Evolutionary conservation across 2,113 vertebrate genomes (phyloP).

Genomic region (Octodon degus): DNA sequence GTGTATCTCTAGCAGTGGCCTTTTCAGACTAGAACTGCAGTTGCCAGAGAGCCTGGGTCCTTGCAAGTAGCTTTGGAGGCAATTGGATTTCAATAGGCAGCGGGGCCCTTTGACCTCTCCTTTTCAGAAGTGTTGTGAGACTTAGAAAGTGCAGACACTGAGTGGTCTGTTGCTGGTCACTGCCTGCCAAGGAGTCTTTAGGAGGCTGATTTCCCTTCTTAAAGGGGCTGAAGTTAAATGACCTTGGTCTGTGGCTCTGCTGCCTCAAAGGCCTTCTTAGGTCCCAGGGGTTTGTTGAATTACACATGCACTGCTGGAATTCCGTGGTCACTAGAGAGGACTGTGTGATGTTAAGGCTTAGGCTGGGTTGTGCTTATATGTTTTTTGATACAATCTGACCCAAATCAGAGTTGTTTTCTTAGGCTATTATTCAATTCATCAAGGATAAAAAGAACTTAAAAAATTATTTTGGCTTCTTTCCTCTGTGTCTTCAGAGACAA

Average conservation of each 20-base stretch:
- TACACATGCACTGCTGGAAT: neutral
- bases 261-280: slow-evolving; percentile 68
- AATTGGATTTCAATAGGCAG: slow-evolving; percentile 90
- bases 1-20: slow-evolving; percentile 91
- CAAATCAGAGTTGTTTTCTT: slow-evolving; percentile 57
- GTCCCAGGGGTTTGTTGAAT: slow-evolving; percentile 41
- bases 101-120: slow-evolving; percentile 92
- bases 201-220: slow-evolving; percentile 75
- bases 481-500: neutral
- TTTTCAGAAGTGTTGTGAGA: slow-evolving; percentile 82
- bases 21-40: slow-evolving; percentile 89
- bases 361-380: neutral
- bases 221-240: slow-evolving; percentile 83
- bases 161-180: slow-evolving; percentile 81
- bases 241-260: slow-evolving; percentile 77
- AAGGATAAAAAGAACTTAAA: neutral
- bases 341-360: slow-evolving; percentile 64
- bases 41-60: slow-evolving; percentile 88
- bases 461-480: neutral
- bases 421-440: slow-evolving; percentile 52
- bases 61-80: slow-evolving; percentile 89
- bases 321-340: slow-evolving; percentile 49
- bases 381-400: slow-evolving; percentile 46
- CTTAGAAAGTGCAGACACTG: slow-evolving; percentile 84
- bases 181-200: slow-evolving; percentile 79